Evolutionary conservation across 2,888 invertebrate genomes (phyloP).

Genomic region (Tenodera sinensis): DNA sequence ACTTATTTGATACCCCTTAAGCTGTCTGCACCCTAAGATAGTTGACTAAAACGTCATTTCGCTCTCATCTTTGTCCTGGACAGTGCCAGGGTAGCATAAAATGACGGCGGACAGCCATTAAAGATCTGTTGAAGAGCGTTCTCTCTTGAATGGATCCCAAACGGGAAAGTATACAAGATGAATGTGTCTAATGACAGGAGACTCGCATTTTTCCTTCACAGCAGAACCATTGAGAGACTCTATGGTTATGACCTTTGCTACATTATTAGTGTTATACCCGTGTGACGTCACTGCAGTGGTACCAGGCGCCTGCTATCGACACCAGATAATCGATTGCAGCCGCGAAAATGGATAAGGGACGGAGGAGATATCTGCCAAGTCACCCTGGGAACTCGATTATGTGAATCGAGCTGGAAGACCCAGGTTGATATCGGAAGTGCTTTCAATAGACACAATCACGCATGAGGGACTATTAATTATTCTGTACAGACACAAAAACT

Average conservation of each 20-base stretch:
- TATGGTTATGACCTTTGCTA: not conserved
- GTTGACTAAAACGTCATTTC: too few relatives aligned
- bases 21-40: too few relatives aligned
- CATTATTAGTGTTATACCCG: not conserved
- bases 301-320: constrained; percentile 4
- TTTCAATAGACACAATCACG: not conserved
- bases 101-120: too few relatives aligned
- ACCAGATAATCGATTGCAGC: constrained; percentile 10
- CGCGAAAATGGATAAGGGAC: not conserved
- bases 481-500: too few relatives aligned
- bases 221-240: not conserved
- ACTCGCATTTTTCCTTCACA: not conserved
- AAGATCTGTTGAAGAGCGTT: too few relatives aligned
- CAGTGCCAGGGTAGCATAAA: too few relatives aligned
- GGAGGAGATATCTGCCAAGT: not conserved
- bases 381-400: not conserved
- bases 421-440: not conserved
- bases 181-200: not conserved
- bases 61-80: too few relatives aligned
- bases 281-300: constrained; percentile 2
- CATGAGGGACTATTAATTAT: not conserved
- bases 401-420: not conserved
- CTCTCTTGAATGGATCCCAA: too few relatives aligned
- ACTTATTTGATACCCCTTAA: too few relatives aligned
- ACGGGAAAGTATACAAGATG: not conserved